Evolutionary conservation across 2,888 invertebrate species (phyloP), one percentile per base, ranked within the genome.

Genomic region (Trachelus iudaicus): DNA sequence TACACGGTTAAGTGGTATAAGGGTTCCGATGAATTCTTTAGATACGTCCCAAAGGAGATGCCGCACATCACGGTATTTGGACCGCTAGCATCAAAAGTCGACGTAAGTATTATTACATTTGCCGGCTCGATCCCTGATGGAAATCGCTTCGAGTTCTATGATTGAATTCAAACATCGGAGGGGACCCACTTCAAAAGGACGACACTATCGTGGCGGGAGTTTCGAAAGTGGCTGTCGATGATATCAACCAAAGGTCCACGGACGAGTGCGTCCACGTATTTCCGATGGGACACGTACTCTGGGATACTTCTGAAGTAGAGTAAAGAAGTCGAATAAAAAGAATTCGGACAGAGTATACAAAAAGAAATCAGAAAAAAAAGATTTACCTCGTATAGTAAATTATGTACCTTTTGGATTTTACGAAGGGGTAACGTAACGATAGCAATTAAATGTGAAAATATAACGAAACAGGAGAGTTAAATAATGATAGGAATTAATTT

Each of bases 1-100:
- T 96, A 96, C 92, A 95, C 96, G 79, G 95, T 96, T 83, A 96
- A 96, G 92, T 96, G 96, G 96, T 96, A 96, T 92, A 94, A 96
- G 85, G 96, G 96, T 11, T 89, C 93, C 23, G 93, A 95, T 83
- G 96, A 96, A 91, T 96, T 96, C 93, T 96, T 95, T 92, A 93
- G 96, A 89, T 96, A 94, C 90, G 94, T 96, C 83, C 96, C 96
- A 3, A 96, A 96, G 89, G 96, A 96, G 90, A 92, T 95, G 83
- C 96, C 96, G 4, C 95, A 95, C 85, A 95, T 95, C 34, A 94
- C 94, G 84, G 95, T 95, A 34, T 96, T 96, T 88, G 94, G 95
- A 0, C 92, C 95, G 76, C 94, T 95, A 12, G 95, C 95, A 77
- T 92, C 94, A 76, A 94, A 94, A 90, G 95, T 96, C 75, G 95